phyloP scores from a whole-genome alignment of 2,113 vertebrate species.

The Otus sunia region DNA sequence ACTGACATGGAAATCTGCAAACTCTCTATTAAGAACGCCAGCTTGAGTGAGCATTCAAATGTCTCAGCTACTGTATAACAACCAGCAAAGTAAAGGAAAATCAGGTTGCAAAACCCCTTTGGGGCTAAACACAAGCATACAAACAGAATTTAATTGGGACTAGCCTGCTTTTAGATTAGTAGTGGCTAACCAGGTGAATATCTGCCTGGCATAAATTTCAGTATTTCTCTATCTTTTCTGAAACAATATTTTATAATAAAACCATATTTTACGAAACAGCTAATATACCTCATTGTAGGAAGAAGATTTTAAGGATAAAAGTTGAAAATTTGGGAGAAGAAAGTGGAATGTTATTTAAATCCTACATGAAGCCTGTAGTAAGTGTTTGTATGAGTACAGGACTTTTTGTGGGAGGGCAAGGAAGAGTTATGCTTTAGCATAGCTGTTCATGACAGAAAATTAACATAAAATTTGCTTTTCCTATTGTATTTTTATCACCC shows the following conservation, averaged over 20 bases:
- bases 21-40: background rate
- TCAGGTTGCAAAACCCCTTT: background rate
- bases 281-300: background rate
- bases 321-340: background rate
- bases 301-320: background rate
- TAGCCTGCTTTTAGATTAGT: background rate
- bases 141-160: background rate
- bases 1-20: background rate
- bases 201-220: background rate
- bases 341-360: background rate
- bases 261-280: background rate
- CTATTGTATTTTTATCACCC: background rate
- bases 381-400: background rate
- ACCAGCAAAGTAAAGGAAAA: background rate
- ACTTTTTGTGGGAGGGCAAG: background rate
- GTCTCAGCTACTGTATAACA: background rate
- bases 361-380: background rate
- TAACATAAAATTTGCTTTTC: background rate
- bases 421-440: background rate
- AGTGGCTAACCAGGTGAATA: background rate
- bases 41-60: background rate
- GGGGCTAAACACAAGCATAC: background rate
- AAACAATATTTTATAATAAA: background rate
- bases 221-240: background rate
- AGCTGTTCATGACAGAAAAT: background rate